A percentile compares a stretch with the other conserved stretches of the same genome.
These are phyloP conservation scores for Gonatopus flavifemur DNA, from an alignment of 1,140 invertebrate genomes.

Conservation along the genomic window DNA sequence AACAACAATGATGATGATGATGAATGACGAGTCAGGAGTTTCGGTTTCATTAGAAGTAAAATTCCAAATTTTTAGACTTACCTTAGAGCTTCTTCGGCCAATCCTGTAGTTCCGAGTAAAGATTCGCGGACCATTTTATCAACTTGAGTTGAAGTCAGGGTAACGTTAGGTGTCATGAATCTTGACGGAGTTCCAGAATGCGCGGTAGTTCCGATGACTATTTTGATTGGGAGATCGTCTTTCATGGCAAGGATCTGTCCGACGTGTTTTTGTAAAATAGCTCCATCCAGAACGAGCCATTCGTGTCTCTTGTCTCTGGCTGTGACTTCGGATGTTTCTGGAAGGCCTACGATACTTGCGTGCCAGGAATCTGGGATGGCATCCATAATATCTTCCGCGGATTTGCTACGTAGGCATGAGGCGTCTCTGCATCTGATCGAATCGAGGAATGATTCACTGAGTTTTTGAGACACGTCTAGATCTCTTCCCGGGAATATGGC, in stretches of 20 bases:
- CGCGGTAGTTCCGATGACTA: constrained; percentile 74
- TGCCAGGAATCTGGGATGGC: constrained; percentile 72
- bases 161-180: constrained; percentile 60
- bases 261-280: constrained; percentile 66
- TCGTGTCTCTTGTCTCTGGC: constrained; percentile 63
- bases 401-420: constrained; percentile 64
- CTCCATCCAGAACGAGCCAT: constrained; percentile 75
- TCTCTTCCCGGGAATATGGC: constrained; percentile 68
- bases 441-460: constrained; percentile 64
- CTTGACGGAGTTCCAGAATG: constrained; percentile 67
- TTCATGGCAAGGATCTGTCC: constrained; percentile 63
- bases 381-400: constrained; percentile 66
- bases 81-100: constrained; percentile 63
- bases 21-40: neutral
- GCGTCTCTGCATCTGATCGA: constrained; percentile 58
- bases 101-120: constrained; percentile 62
- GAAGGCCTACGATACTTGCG: constrained; percentile 63
- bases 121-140: constrained; percentile 66
- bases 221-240: constrained; percentile 55
- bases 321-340: constrained; percentile 58
- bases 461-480: constrained; percentile 63
- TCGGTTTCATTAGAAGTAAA: neutral
- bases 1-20: neutral
- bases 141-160: constrained; percentile 66
- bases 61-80: no score